A percentile compares a stretch with the other conserved stretches of the same genome.
These are phyloP conservation scores for Pampus argenteus DNA, from an alignment of 2,797 vertebrate species.

Conservation along the genomic window DNA sequence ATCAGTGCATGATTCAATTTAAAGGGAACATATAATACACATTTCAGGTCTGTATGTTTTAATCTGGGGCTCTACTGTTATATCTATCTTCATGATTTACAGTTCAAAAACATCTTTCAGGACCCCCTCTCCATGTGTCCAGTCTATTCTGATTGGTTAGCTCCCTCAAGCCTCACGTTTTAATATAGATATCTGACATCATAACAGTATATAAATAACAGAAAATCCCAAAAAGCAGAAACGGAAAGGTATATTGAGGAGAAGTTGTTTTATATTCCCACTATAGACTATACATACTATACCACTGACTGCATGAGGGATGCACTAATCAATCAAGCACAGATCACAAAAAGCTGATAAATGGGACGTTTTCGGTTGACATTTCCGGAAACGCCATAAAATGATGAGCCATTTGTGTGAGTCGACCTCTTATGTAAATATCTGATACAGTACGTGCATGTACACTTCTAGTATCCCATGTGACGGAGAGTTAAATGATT, in stretches of 20 bases:
- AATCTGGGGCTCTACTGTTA: too few relatives aligned
- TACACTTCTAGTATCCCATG: neutral
- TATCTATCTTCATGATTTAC: too few relatives aligned
- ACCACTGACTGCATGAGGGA: conserved; percentile 2
- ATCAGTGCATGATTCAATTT: conserved; percentile 6
- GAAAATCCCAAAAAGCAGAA: neutral
- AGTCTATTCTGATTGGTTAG: too few relatives aligned
- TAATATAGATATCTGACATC: too few relatives aligned
- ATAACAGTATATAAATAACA: too few relatives aligned
- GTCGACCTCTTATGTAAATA: neutral
- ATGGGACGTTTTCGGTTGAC: neutral
- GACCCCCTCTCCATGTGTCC: too few relatives aligned
- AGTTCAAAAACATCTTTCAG: too few relatives aligned
- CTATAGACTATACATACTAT: too few relatives aligned
- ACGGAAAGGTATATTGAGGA: neutral
- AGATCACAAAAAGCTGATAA: neutral
- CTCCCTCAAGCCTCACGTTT: too few relatives aligned
- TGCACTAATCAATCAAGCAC: neutral
- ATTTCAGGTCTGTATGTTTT: too few relatives aligned
- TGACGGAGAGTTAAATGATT: neutral
- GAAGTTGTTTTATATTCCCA: conserved; percentile 5
- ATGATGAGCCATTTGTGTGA: neutral
- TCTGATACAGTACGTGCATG: neutral
- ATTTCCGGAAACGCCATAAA: neutral
- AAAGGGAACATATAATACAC: too few relatives aligned